A percentile compares a stretch with the other conserved stretches of the same genome.
Evolutionary conservation across 1,140 invertebrate genomes (phyloP).

Genomic region (Drosophila nigrodunni): DNA sequence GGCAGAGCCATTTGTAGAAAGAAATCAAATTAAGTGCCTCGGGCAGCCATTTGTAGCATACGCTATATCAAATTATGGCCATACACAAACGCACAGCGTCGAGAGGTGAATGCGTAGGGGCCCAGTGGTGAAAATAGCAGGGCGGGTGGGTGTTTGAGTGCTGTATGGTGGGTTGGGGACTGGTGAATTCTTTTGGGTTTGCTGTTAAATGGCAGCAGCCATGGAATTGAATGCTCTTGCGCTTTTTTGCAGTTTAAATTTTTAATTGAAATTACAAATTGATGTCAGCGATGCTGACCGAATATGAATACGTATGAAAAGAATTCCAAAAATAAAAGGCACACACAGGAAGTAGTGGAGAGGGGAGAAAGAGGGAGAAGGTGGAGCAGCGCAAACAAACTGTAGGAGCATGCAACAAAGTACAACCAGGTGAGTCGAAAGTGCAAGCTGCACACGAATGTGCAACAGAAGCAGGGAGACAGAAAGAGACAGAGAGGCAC

Average conservation of each 20-base stretch:
- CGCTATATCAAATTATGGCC: slow-evolving; percentile 72
- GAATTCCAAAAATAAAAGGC: slow-evolving; percentile 24
- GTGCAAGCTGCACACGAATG: neutral
- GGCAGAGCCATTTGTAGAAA: slow-evolving; percentile 64
- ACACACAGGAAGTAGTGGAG: neutral
- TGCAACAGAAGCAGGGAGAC: too few relatives aligned
- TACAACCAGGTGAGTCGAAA: slow-evolving; percentile 10
- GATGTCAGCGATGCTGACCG: slow-evolving; percentile 50
- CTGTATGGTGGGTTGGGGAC: neutral
- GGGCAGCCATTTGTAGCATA: slow-evolving; percentile 63
- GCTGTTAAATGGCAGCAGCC: slow-evolving; percentile 41
- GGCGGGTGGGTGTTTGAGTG: neutral
- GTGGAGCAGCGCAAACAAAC: slow-evolving; percentile 12
- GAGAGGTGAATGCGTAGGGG: neutral
- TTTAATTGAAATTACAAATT: slow-evolving; percentile 81
- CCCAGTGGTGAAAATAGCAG: neutral
- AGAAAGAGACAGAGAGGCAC: too few relatives aligned
- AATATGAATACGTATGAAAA: slow-evolving; percentile 30
- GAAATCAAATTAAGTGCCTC: slow-evolving; percentile 74
- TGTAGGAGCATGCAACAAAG: slow-evolving; percentile 3
- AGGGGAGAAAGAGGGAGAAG: neutral
- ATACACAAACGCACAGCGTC: slow-evolving; percentile 4
- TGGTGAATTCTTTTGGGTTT: slow-evolving; percentile 13
- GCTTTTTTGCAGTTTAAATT: slow-evolving; percentile 68
- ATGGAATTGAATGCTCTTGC: slow-evolving; percentile 47